Conservation (phyloP, 35 echinoderm and acorn worm species). For the Eucidaris tribuloides region DNA sequence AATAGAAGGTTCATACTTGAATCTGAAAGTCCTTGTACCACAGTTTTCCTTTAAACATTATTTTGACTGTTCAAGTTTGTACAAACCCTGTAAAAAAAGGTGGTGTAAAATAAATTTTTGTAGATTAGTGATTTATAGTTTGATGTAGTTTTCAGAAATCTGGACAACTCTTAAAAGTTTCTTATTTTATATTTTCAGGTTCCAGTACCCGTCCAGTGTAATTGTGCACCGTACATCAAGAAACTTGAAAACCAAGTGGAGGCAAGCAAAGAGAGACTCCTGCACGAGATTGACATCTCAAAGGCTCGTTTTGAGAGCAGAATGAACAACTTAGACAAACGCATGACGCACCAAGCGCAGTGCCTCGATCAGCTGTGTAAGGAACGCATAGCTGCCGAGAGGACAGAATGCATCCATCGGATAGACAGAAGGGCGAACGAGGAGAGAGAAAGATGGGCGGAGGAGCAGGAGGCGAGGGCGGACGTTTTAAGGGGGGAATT, state of each 20-base stretch:
- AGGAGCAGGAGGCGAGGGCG: slow-evolving; percentile 58
- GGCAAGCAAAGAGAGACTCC: slow-evolving; percentile 91
- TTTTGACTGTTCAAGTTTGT: too few species aligned
- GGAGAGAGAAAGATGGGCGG: slow-evolving; percentile 68
- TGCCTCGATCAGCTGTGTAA: slow-evolving; percentile 87
- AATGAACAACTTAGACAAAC: slow-evolving; percentile 71
- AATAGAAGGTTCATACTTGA: too few species aligned
- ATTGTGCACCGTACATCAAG: slow-evolving; percentile 78
- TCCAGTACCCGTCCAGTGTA: slow-evolving; percentile 65
- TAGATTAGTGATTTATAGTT: too few species aligned
- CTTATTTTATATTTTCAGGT: slow-evolving; percentile 55
- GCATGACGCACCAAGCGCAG: slow-evolving; percentile 80
- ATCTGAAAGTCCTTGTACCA: too few species aligned
- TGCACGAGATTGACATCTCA: slow-evolving; percentile 85
- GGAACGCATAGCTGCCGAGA: slow-evolving; percentile 77
- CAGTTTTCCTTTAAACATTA: too few species aligned
- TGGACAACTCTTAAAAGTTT: too few species aligned
- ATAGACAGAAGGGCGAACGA: slow-evolving; percentile 70
- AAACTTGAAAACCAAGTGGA: slow-evolving; percentile 95
- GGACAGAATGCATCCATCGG: slow-evolving; percentile 83
- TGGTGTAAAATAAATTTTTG: too few species aligned
- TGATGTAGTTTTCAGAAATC: too few species aligned
- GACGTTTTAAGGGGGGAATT: slow-evolving; percentile 57
- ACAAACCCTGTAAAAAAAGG: too few species aligned
- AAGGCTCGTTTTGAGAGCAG: slow-evolving; percentile 76